Evolutionary conservation across 2,888 invertebrate species (phyloP), one percentile per base, ranked within the genome.

Genomic region (Acronicta leporina): DNA sequence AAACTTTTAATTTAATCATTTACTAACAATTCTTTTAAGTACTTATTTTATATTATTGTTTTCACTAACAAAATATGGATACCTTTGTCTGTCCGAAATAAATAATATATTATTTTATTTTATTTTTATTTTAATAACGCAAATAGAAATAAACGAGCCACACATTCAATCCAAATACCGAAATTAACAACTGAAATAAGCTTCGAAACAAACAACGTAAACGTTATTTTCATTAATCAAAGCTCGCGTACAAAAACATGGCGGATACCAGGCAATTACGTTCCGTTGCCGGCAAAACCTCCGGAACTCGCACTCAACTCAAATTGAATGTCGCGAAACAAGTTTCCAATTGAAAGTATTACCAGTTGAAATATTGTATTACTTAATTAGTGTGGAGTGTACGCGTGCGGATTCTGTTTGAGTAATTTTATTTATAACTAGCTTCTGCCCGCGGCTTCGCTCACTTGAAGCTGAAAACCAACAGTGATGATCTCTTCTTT

Each of bases 321-420:
- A 40, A 72, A 72, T 72, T 63, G 53, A 51, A 54, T 59, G 50
- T 49, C 20, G 33, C 15, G 14, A 14, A 43, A 58, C 35, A 59
- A 53, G 45, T 63, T 70, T 49, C 25, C 35, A 56, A 63, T 53
- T 51, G 35, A 47, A 59, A 59, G 51, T 65, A 46, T 72, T 59
- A 20, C 48, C 43, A 25, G 30, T 33, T 14, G 52, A 46, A 51
- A 48, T 49, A 51, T 51, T 20, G 20, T 20, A 4, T 20, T 20
- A 42, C 46, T 54, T 30, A 27, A 47, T 41, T 35, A 41, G 53
- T 27, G 35, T 40, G 14, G 49, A 13, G 30, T 13, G 42, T 11
- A 9, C 13, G 14, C n/a, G 5, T 16, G 13, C 33, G 8, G 46
- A 41, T 61, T 54, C 41, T 16, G 9, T 48, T 65, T 40, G 30